Base-by-base conservation (phyloP, 2,113 vertebrate species). In the Campylorhamphus procurvoides region DNA sequence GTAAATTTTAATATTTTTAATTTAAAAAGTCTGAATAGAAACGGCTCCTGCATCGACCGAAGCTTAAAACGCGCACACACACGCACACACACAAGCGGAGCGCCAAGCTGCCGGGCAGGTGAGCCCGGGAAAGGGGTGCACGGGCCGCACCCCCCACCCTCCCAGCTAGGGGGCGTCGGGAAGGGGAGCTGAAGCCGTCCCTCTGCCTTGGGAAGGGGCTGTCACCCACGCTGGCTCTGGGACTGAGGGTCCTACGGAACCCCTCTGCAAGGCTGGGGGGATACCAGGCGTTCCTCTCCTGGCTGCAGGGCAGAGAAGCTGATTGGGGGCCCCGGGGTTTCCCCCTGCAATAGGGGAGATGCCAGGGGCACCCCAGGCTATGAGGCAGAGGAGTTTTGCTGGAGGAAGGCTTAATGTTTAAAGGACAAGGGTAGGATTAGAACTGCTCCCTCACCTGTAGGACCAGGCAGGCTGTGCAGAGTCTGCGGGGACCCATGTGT, bases 31-130 rank as follows among this genome's bases (percentile, higher is more conserved):
- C 44, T 46, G 44, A 46, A 46, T 46, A 18, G 18, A 46, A 46
- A 46, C 44, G 44, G 44, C 44, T 46, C 44, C 44, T 18, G 44
- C 18, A 37, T 37, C 37, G 37, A 37, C 37, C 37, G 37, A n/a
- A n/a, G n/a, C n/a, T n/a, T n/a, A n/a, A n/a, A n/a, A n/a, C n/a
- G n/a, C n/a, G n/a, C n/a, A n/a, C n/a, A n/a, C n/a, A n/a, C n/a
- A n/a, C n/a, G n/a, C n/a, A n/a, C n/a, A n/a, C n/a, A n/a, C n/a
- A n/a, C n/a, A 99, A 99, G 98, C 98, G 98, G 97, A 99, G 98
- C 97, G 96, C 98, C 46, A 98, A 98, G 98, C 98, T 99, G 97
- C 99, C 99, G 50, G 99, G 99, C 96, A 99, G 99, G 99, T 99
- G 97, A 96, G 98, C 89, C n/a, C 25, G 27, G 49, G 75, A 12